These are phyloP conservation scores for Microtus montanus DNA, from an alignment of 2,113 vertebrate species.

Conservation along the genomic window DNA sequence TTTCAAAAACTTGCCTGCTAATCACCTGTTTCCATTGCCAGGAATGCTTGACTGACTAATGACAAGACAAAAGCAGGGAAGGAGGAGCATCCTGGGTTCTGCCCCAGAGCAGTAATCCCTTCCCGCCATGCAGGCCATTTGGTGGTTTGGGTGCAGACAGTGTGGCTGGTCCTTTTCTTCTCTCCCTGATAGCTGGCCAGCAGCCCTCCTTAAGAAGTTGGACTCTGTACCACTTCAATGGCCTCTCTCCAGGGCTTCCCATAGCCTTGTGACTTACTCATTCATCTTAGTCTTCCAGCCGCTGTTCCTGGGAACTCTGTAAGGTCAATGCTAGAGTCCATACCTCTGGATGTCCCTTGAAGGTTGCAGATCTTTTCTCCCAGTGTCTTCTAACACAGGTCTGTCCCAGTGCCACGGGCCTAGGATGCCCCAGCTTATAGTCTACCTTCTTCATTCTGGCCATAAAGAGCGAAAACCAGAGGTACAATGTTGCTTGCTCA, in stretches of 20 bases:
- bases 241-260: not conserved
- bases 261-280: not conserved
- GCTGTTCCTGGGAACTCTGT: not conserved
- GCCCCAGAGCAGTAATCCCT: constrained; percentile 72
- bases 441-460: not conserved
- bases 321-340: not conserved
- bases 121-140: constrained; percentile 49
- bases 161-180: constrained; percentile 50
- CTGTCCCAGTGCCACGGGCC: not conserved
- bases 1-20: constrained; percentile 77
- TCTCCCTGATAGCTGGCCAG: constrained; percentile 15
- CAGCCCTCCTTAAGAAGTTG: not conserved
- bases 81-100: constrained; percentile 64
- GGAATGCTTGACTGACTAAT: constrained; percentile 72
- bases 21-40: constrained; percentile 83
- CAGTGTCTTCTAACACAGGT: not conserved
- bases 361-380: not conserved
- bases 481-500: not conserved
- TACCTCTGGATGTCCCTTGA: not conserved
- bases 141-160: constrained; percentile 60
- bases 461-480: not conserved
- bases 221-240: not conserved
- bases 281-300: not conserved
- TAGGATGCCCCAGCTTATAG: not conserved
- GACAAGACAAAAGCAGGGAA: constrained; percentile 66